Conservation (phyloP, 2,113 vertebrate genomes). For the Arenaria interpres region DNA sequence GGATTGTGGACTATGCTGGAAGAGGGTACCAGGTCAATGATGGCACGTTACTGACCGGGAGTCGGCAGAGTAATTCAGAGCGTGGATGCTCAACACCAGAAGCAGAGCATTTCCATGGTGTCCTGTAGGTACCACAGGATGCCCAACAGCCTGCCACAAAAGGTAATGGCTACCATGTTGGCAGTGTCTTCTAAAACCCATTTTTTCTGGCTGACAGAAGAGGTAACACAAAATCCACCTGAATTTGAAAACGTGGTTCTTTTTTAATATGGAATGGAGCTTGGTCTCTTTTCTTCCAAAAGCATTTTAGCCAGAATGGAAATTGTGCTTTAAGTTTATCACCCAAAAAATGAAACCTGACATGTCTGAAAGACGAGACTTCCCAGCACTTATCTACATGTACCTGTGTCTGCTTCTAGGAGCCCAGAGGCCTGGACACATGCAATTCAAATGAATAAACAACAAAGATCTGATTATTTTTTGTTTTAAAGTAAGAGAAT, state of each 20-base stretch:
- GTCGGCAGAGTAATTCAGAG: not conserved
- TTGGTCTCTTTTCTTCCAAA: not conserved
- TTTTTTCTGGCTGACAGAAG: not conserved
- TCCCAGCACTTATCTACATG: not conserved
- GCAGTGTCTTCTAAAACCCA: not conserved
- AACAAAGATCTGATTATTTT: not conserved
- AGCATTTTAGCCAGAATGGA: not conserved
- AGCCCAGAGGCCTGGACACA: not conserved
- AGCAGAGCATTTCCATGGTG: rapidly evolving
- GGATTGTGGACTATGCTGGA: not conserved
- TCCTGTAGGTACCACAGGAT: not conserved
- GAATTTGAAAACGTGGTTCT: not conserved
- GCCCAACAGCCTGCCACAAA: not conserved
- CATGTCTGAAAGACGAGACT: not conserved
- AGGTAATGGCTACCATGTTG: not conserved
- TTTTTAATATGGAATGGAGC: not conserved
- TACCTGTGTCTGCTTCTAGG: not conserved
- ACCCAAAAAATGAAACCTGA: not conserved
- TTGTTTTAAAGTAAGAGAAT: not conserved
- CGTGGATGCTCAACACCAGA: not conserved
- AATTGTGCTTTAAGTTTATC: not conserved
- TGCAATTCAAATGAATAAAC: not conserved
- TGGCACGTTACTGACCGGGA: not conserved
- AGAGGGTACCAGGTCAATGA: not conserved
- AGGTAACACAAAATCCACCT: not conserved